Conservation (phyloP, 2,797 vertebrate species). For the Microctenopoma lineatum region DNA sequence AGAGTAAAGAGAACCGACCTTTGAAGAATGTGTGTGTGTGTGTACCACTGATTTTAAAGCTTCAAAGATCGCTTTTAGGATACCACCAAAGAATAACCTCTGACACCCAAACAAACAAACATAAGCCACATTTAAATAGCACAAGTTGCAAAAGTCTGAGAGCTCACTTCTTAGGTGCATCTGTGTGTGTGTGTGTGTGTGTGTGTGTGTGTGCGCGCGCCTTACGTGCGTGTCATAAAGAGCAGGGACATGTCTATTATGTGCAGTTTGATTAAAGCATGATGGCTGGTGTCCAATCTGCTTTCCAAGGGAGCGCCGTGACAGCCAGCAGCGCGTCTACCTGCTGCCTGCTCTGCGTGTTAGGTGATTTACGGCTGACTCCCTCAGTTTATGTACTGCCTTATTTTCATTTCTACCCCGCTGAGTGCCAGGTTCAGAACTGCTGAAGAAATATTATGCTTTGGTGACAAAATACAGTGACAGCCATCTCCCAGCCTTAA, state of each 20-base stretch:
- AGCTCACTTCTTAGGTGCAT: conserved; percentile 70
- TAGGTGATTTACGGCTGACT: conserved; percentile 88
- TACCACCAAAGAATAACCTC: conserved; percentile 84
- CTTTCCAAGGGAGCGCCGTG: conserved; percentile 81
- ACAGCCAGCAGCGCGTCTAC: conserved; percentile 83
- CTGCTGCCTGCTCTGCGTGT: conserved; percentile 83
- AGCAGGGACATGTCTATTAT: conserved; percentile 83
- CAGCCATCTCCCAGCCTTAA: conserved; percentile 83
- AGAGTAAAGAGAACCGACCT: conserved; percentile 78
- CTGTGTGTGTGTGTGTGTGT: conserved; percentile 38
- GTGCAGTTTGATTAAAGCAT: conserved; percentile 85
- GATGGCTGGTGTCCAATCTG: conserved; percentile 85
- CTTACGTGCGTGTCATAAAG: conserved; percentile 66
- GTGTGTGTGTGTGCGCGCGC: conserved; percentile 37
- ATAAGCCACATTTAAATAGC: conserved; percentile 83
- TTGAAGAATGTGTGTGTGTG: conserved; percentile 73
- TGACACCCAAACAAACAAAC: conserved; percentile 86
- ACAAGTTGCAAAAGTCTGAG: conserved; percentile 79
- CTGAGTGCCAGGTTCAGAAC: conserved; percentile 88
- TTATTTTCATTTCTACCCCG: conserved; percentile 87
- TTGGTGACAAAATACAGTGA: conserved; percentile 91
- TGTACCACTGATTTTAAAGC: conserved; percentile 81
- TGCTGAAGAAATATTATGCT: conserved; percentile 90
- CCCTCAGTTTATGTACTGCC: conserved; percentile 83
- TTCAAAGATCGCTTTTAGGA: conserved; percentile 85